Percentiles rank a stretch among this genome's conserved stretches.
Conservation (phyloP, 2,113 vertebrate genomes). For the Trochalopteron elliotii region DNA sequence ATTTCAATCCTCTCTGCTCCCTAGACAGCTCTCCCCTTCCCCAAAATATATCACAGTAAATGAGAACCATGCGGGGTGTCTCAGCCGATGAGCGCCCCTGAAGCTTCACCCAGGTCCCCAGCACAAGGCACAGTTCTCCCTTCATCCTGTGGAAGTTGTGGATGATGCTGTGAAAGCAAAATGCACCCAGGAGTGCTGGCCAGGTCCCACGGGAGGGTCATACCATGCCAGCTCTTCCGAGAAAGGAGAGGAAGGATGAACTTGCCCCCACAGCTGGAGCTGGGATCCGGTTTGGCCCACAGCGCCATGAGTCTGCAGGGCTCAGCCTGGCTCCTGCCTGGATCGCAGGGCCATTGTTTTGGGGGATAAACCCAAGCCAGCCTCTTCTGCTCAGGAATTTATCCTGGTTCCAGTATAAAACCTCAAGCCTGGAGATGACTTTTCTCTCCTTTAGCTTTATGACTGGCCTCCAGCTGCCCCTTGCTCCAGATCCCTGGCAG, state of each 20-base stretch:
- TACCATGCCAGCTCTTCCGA: fast-evolving
- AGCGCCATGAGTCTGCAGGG: background rate
- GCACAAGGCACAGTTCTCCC: background rate
- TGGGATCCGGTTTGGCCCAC: background rate
- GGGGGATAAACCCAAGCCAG: background rate
- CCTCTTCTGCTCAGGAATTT: background rate
- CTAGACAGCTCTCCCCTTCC: conserved; percentile 48
- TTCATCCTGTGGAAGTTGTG: background rate
- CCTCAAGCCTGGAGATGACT: background rate
- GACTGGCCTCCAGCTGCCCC: background rate
- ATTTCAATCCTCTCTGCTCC: conserved; percentile 12
- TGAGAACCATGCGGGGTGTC: conserved; percentile 1
- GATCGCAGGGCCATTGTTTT: background rate
- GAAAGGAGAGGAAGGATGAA: background rate
- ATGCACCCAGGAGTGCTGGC: background rate
- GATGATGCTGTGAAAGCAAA: background rate
- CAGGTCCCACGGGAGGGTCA: background rate
- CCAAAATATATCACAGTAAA: conserved; percentile 16
- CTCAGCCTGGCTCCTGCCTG: background rate
- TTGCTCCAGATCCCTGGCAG: background rate
- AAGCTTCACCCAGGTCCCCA: background rate
- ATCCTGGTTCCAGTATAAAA: background rate
- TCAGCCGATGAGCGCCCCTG: background rate
- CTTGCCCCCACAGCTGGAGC: fast-evolving
- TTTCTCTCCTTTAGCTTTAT: background rate